Evolutionary conservation across 1,140 invertebrate genomes (phyloP).

Genomic region (Drosophila truncata): DNA sequence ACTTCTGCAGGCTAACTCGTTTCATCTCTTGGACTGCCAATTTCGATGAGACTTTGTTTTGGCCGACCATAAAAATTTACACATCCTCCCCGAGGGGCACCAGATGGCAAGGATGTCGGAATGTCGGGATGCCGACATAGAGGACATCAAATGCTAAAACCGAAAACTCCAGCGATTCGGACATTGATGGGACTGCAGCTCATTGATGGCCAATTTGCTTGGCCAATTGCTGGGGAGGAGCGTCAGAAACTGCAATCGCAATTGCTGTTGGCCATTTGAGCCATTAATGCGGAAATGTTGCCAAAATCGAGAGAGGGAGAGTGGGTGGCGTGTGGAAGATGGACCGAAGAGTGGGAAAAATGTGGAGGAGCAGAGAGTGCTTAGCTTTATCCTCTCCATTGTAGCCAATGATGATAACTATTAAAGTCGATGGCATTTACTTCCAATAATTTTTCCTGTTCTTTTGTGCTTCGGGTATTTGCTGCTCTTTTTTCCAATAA

Average conservation of each 20-base stretch:
- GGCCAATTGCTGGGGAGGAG: slow-evolving; percentile 70
- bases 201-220: slow-evolving; percentile 73
- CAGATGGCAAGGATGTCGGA: slow-evolving; percentile 10
- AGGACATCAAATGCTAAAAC: slow-evolving; percentile 38
- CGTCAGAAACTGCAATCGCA: slow-evolving; percentile 36
- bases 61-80: slow-evolving; percentile 40
- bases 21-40: not conserved
- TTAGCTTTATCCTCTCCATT: slow-evolving; percentile 37
- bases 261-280: slow-evolving; percentile 53
- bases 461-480: slow-evolving; percentile 22
- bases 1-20: not conserved
- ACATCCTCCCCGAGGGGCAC: slow-evolving; percentile 12
- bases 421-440: slow-evolving; percentile 64
- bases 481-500: slow-evolving; percentile 29
- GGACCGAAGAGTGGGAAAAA: not conserved
- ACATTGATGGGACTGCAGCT: slow-evolving; percentile 50
- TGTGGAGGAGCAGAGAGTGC: slow-evolving; percentile 6
- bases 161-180: slow-evolving; percentile 34
- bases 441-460: slow-evolving; percentile 51
- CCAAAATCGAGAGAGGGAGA: slow-evolving; percentile 26
- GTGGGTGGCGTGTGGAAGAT: not conserved
- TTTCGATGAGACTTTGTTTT: slow-evolving; percentile 37
- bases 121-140: slow-evolving; percentile 1
- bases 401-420: slow-evolving; percentile 47
- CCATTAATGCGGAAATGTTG: slow-evolving; percentile 62